phyloP scores from a whole-genome alignment of 2,113 vertebrate genomes.

The Prochilodus magdalenae region DNA sequence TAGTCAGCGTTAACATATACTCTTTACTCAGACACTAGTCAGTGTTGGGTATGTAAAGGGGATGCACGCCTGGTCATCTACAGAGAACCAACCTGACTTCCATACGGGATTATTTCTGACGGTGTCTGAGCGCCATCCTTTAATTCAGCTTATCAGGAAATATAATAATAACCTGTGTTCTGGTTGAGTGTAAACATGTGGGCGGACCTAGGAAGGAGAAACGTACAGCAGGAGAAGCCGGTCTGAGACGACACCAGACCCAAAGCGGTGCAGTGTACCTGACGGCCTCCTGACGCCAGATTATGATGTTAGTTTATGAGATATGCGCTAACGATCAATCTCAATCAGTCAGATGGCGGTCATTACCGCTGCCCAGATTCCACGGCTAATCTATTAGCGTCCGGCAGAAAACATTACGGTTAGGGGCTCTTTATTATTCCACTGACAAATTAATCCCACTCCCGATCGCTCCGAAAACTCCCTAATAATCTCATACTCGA shows the following conservation, averaged over 20 bases:
- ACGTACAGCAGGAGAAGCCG: too few species aligned
- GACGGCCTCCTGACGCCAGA: slow-evolving; percentile 21
- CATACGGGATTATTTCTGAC: too few species aligned
- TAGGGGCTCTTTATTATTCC: slow-evolving; percentile 23
- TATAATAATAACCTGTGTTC: too few species aligned
- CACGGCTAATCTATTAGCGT: slow-evolving; percentile 12
- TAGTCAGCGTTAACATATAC: too few species aligned
- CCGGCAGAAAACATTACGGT: slow-evolving; percentile 28
- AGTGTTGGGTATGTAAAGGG: too few species aligned
- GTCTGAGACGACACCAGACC: too few species aligned
- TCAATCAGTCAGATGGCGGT: slow-evolving; percentile 4
- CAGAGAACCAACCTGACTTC: too few species aligned
- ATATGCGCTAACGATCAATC: slow-evolving; percentile 6
- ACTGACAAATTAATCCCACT: slow-evolving; percentile 25
- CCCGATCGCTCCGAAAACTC: background rate
- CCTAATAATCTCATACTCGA: background rate
- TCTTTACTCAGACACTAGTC: too few species aligned
- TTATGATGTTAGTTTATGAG: slow-evolving; percentile 43
- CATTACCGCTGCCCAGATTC: slow-evolving; percentile 20
- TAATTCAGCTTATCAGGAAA: too few species aligned
- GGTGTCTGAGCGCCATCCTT: too few species aligned
- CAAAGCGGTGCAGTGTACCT: background rate
- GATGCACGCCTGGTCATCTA: too few species aligned
- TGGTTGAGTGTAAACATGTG: too few species aligned
- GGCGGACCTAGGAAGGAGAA: background rate